phyloP scores from a whole-genome alignment of 2,888 invertebrate species.

The Imbricaverruca yamaguchii region DNA sequence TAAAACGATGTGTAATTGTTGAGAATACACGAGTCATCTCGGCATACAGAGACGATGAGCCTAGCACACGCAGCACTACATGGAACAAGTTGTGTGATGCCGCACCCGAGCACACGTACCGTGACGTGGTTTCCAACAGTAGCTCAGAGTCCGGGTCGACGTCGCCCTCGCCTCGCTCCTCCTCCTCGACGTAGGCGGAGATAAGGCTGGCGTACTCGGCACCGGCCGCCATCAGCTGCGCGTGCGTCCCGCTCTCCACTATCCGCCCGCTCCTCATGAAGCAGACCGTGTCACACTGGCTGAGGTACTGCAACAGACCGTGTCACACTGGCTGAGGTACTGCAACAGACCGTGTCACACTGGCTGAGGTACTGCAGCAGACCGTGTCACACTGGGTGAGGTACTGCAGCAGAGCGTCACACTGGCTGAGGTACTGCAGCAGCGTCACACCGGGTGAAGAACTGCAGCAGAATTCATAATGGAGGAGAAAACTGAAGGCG shows the following conservation, averaged over 20 bases:
- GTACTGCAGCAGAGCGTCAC: slow-evolving; percentile 42
- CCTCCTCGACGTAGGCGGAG: slow-evolving; percentile 33
- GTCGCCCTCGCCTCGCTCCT: slow-evolving; percentile 21
- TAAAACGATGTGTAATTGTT: too few relatives aligned
- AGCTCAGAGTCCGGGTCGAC: background rate
- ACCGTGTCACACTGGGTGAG: slow-evolving; percentile 45
- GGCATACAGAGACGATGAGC: too few relatives aligned
- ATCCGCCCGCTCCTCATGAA: slow-evolving; percentile 52
- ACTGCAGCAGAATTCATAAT: too few relatives aligned
- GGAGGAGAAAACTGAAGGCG: too few relatives aligned
- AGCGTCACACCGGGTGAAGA: too few relatives aligned
- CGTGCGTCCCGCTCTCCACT: slow-evolving; percentile 50
- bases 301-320: slow-evolving; percentile 45
- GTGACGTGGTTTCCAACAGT: background rate
- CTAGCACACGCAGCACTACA: too few relatives aligned
- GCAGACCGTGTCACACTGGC: slow-evolving; percentile 50
- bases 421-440: slow-evolving; percentile 14
- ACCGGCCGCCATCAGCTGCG: slow-evolving; percentile 43
- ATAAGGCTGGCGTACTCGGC: slow-evolving; percentile 39
- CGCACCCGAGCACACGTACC: background rate
- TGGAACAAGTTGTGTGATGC: too few relatives aligned
- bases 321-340: slow-evolving; percentile 18
- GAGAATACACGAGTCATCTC: too few relatives aligned
- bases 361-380: slow-evolving; percentile 11
- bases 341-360: background rate